Conservation (phyloP, 2,113 vertebrate genomes). For the Anarhynchus alexandrinus region DNA sequence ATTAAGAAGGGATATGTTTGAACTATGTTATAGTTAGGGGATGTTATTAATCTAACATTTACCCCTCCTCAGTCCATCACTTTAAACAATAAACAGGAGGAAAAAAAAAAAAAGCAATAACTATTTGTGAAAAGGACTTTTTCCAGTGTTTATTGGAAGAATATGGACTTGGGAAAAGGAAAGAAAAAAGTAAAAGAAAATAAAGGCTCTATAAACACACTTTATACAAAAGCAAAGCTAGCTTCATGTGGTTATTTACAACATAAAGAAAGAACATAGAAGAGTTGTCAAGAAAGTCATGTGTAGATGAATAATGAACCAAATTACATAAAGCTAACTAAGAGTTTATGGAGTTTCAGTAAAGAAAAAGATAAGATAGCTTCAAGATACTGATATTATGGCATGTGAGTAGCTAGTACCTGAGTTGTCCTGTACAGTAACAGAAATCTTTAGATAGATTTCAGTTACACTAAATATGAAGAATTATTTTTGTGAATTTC, state of each 20-base stretch:
- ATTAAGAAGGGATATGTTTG: not conserved
- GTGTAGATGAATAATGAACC: not conserved
- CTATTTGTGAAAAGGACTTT: not conserved
- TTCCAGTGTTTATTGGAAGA: not conserved
- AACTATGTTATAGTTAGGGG: not conserved
- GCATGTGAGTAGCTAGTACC: not conserved
- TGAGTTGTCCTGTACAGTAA: not conserved
- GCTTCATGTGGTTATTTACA: not conserved
- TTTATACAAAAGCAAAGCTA: not conserved
- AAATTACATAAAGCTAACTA: not conserved
- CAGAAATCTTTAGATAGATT: not conserved
- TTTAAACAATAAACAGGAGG: not conserved
- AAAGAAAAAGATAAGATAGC: not conserved
- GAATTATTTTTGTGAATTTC: not conserved
- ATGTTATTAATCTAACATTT: not conserved
- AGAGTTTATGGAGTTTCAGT: not conserved
- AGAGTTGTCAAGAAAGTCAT: not conserved
- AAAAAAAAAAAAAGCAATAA: not conserved
- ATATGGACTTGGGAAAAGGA: not conserved
- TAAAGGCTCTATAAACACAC: not conserved
- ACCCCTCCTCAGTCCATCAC: not conserved
- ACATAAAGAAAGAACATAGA: not conserved
- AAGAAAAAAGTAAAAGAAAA: not conserved
- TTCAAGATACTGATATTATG: not conserved
- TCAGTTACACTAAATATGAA: not conserved